Percentiles rank a stretch among this genome's conserved stretches.
Evolutionary conservation across 2,888 invertebrate species (phyloP).

Genomic region (Caenorhabditis sp.): DNA sequence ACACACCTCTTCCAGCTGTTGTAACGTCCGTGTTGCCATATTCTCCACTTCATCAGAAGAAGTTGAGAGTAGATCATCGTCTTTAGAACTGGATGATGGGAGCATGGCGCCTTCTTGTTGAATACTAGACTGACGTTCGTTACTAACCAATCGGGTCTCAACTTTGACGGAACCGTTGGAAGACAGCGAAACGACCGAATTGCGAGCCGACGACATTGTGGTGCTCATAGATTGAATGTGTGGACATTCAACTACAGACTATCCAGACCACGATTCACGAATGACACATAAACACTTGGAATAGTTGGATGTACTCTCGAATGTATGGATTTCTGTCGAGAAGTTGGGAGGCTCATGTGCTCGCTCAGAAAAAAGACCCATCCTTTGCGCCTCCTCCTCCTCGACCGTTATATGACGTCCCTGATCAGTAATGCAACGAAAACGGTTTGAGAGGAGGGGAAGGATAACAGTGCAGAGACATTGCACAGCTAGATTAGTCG

Average conservation of each 20-base stretch:
- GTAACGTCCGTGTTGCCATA: conserved; percentile 77
- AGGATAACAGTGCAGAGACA: conserved; percentile 50
- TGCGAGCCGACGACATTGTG: conserved; percentile 71
- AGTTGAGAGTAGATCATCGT: conserved; percentile 78
- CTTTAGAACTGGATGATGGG: conserved; percentile 75
- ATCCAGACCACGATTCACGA: conserved; percentile 39
- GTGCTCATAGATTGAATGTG: conserved; percentile 56
- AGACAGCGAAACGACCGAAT: conserved; percentile 77
- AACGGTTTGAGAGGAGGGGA: conserved; percentile 13
- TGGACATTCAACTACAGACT: conserved; percentile 46
- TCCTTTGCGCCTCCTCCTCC: neutral
- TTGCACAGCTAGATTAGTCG: neutral
- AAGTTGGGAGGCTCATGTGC: conserved; percentile 11
- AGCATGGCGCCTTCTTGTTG: conserved; percentile 79
- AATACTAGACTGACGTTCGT: conserved; percentile 50
- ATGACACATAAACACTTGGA: conserved; percentile 59
- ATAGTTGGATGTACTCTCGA: conserved; percentile 61
- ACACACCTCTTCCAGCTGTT: conserved; percentile 75
- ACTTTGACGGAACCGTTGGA: conserved; percentile 71
- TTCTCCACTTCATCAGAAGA: conserved; percentile 78
- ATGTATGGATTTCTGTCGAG: conserved; percentile 53
- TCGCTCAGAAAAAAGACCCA: neutral
- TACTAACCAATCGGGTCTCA: conserved; percentile 71
- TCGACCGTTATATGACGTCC: conserved; percentile 46
- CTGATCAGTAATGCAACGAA: conserved; percentile 59